Conservation (phyloP, 2,113 vertebrate species). For the Callopanchax toddi region DNA sequence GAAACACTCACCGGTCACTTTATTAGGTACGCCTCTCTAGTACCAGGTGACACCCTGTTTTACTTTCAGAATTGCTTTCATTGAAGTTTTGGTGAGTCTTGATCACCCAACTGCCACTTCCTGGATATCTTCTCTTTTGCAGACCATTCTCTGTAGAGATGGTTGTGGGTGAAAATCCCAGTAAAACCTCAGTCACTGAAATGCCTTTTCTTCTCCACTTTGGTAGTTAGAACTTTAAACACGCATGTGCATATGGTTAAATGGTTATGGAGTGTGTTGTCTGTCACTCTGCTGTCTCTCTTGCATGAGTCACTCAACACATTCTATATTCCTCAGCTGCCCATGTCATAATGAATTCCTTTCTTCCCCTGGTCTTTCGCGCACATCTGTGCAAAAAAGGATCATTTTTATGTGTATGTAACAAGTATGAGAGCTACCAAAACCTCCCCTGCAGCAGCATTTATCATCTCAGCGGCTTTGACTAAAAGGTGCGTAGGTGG, state of each 20-base stretch:
- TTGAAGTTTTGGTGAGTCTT: too few species aligned
- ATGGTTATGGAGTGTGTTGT: not conserved
- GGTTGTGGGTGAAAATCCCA: too few species aligned
- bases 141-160: too few species aligned
- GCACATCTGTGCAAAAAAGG: not conserved
- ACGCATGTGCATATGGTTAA: too few species aligned
- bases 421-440: not conserved
- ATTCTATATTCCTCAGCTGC: constrained; percentile 51
- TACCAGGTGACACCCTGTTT: too few species aligned
- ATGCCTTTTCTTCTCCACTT: too few species aligned
- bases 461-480: constrained; percentile 21
- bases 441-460: constrained; percentile 24
- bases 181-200: too few species aligned
- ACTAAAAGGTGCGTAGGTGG: constrained; percentile 52
- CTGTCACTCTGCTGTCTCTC: constrained; percentile 50
- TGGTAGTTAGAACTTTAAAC: too few species aligned
- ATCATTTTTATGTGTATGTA: not conserved
- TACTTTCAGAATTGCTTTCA: too few species aligned
- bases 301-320: constrained; percentile 63
- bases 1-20: constrained; percentile 4
- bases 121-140: too few species aligned
- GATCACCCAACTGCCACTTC: too few species aligned
- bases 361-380: constrained; percentile 21
- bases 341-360: constrained; percentile 39
- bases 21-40: too few species aligned